Percentiles rank a stretch among this genome's conserved stretches.
Conservation (phyloP, 2,888 invertebrate genomes). For the Dolomedes plantarius region DNA sequence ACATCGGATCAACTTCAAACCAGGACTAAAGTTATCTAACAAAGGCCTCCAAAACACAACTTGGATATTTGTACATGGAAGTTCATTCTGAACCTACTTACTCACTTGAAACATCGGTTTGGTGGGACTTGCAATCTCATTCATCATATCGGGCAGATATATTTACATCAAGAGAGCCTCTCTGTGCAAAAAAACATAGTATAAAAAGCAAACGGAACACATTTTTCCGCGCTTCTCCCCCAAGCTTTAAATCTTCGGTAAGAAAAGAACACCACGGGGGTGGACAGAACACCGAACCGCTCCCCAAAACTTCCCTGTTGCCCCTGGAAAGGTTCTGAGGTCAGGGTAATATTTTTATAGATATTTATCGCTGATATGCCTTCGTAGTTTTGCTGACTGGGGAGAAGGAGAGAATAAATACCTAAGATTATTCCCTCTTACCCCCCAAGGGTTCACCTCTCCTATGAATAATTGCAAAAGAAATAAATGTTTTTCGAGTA, state of each 20-base stretch:
- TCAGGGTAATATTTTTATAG: conserved; percentile 15
- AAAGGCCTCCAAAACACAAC: no score
- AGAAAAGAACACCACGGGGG: conserved; percentile 16
- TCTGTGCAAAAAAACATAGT: neutral
- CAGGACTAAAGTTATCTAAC: no score
- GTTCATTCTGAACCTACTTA: no score
- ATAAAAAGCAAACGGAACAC: neutral
- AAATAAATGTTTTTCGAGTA: neutral
- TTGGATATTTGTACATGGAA: no score
- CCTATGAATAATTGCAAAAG: conserved; percentile 5
- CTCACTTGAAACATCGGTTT: no score
- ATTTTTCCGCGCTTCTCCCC: neutral
- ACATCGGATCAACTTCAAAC: no score
- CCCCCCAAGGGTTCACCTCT: neutral
- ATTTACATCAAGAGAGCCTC: neutral
- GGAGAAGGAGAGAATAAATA: neutral
- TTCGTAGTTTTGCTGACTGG: neutral
- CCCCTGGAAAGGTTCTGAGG: neutral
- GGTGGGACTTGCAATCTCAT: no score
- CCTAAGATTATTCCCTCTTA: neutral
- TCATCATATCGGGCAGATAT: neutral
- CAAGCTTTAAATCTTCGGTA: neutral
- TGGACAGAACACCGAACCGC: conserved; percentile 9
- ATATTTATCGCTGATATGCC: conserved; percentile 8
- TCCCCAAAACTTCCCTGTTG: neutral